Conservation (phyloP, 2,797 vertebrate genomes). For the Chrosomus eos region DNA sequence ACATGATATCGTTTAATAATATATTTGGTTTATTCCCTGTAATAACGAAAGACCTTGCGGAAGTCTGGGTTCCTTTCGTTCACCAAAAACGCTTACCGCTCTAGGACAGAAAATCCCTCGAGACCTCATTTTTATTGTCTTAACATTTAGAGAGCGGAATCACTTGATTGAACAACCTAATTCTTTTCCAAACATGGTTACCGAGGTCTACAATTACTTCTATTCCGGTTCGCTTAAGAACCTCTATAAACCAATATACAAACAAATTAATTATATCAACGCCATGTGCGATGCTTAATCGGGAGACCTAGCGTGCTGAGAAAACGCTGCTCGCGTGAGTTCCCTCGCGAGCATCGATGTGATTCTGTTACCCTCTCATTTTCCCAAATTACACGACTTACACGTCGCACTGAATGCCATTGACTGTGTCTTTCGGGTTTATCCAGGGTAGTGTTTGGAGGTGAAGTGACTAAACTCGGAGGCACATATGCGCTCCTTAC, state of each 20-base stretch:
- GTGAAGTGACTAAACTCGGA: constrained; percentile 73
- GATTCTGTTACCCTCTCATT: constrained; percentile 74
- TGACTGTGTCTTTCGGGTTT: constrained; percentile 73
- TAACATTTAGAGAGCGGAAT: constrained; percentile 58
- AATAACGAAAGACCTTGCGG: background rate
- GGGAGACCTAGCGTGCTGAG: constrained; percentile 50
- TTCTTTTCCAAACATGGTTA: constrained; percentile 45
- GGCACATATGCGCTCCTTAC: constrained; percentile 68
- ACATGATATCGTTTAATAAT: background rate
- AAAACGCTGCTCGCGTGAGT: constrained; percentile 42
- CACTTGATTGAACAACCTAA: constrained; percentile 50
- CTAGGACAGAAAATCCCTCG: constrained; percentile 43
- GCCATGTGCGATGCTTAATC: constrained; percentile 58
- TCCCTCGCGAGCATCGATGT: constrained; percentile 35
- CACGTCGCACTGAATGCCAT: constrained; percentile 67
- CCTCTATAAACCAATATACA: constrained; percentile 55
- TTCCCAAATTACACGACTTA: constrained; percentile 71
- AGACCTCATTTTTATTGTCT: constrained; percentile 49
- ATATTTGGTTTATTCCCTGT: background rate
- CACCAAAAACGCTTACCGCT: constrained; percentile 42
- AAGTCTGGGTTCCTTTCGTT: constrained; percentile 48
- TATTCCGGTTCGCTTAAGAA: constrained; percentile 57
- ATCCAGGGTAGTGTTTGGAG: constrained; percentile 77
- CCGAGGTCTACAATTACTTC: constrained; percentile 61
- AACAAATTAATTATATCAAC: constrained; percentile 62